Evolutionary conservation across 1,140 invertebrate genomes (phyloP).

Genomic region (Copidosoma floridanum): DNA sequence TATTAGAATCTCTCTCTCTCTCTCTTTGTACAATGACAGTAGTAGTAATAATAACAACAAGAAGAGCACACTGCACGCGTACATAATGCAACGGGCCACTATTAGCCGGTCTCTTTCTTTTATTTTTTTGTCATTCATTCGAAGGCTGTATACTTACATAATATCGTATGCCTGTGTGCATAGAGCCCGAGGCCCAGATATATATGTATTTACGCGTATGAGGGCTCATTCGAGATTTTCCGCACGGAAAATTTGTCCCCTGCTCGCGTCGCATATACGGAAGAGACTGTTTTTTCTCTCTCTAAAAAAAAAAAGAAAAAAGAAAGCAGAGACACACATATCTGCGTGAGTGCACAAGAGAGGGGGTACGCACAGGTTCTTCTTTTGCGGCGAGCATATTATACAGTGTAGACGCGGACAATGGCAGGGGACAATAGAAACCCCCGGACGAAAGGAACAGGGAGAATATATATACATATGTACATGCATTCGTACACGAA

Average conservation of each 20-base stretch:
- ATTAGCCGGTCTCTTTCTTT: slow-evolving; percentile 11
- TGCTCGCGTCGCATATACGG: no score
- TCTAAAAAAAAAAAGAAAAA: no score
- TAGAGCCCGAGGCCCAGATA: background rate
- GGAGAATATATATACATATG: background rate
- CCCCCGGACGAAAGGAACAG: no score
- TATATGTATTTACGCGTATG: background rate
- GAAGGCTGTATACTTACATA: background rate
- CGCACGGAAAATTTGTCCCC: slow-evolving; percentile 25
- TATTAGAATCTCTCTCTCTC: slow-evolving; percentile 9
- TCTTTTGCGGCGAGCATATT: no score
- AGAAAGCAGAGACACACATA: no score
- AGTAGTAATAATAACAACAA: slow-evolving; percentile 24
- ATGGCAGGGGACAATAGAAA: slow-evolving; percentile 21
- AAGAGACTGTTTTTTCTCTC: no score
- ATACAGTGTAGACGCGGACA: background rate
- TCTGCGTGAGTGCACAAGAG: no score
- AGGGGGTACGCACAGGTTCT: no score
- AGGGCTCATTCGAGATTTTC: slow-evolving; percentile 22
- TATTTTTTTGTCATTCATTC: slow-evolving; percentile 17
- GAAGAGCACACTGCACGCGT: no score
- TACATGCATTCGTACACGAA: slow-evolving; percentile 10
- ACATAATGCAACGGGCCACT: background rate
- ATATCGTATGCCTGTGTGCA: no score
- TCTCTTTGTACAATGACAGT: background rate